phyloP scores from a whole-genome alignment of 2,797 vertebrate genomes.

The Pangasius djambal region DNA sequence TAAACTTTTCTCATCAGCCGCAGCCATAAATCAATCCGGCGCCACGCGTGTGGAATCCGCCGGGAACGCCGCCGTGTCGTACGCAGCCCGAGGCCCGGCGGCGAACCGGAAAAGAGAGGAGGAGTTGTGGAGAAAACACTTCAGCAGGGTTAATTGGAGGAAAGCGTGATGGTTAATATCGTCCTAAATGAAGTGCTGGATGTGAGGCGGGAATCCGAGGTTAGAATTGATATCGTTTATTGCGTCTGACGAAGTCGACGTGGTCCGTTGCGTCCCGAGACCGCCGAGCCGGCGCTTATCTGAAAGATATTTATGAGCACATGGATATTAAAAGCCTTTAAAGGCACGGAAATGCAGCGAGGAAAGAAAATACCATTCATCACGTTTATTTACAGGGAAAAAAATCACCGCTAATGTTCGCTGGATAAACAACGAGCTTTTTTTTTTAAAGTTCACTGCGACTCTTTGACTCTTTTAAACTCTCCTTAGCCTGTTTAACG shows the following conservation, averaged over 20 bases:
- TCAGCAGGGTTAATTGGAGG: conserved; percentile 14
- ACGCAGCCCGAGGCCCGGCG: background rate
- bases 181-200: conserved; percentile 6
- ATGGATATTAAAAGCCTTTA: conserved; percentile 7
- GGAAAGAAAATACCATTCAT: conserved; percentile 10
- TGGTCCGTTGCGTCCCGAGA: background rate
- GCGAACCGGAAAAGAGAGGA: background rate
- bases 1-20: conserved; percentile 23
- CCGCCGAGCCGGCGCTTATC: background rate
- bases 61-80: background rate
- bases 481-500: background rate
- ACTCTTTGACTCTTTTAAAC: background rate
- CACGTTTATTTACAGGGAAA: background rate
- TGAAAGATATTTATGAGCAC: conserved; percentile 13
- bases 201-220: background rate
- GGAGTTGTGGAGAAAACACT: background rate
- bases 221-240: background rate
- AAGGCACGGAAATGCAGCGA: background rate
- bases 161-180: conserved; percentile 14
- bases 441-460: background rate
- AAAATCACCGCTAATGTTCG: background rate
- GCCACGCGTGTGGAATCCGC: conserved; percentile 25
- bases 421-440: background rate
- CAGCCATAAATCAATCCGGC: conserved; percentile 19
- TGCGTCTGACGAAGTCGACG: background rate